Base-by-base conservation (phyloP, 2,888 invertebrate species). In the Drosophila algonquin region DNA sequence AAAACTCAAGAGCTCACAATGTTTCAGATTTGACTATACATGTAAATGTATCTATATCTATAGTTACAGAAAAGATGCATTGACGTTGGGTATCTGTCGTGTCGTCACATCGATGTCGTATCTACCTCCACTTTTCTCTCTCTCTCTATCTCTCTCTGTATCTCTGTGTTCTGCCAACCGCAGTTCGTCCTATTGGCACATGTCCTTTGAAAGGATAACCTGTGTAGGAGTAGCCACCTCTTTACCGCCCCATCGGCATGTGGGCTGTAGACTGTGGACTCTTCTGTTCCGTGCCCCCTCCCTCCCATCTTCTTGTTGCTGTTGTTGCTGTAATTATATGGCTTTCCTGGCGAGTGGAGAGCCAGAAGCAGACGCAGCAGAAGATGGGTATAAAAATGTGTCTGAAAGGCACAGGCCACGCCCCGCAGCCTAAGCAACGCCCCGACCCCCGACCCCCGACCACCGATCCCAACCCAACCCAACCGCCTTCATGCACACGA, bases 111-210 rank as follows among this genome's bases (percentile, higher is more conserved):
- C 30, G 8, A 30, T 10, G 10, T 32, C 40, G 6, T 7, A 5
- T 14, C 12, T 4, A 12, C 12, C 61, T 56, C 24, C 24, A 5
- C 24, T 24, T 54, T 45, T 68, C 47, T 56, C 52, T 56, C 46
- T 56, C 30, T 50, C 47, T 46, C 53, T 48, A 21, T 35, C 2
- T 2, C 3, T n/a, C 35, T 12, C n/a, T 40, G 40, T 40, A 5
- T 67, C 35, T 51, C n/a, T 27, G 40, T 52, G 63, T 58, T 69
- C 76, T 68, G 58, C 57, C 68, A 83, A 81, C 79, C 81, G 81
- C 87, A 83, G 70, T 73, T 78, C 67, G 85, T 79, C 88, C 87
- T 89, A 83, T 89, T 83, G 82, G 89, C 85, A 89, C 86, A 83
- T 84, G 82, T 83, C 76, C 89, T 89, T 87, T 89, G 81, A 85